Conservation (phyloP, 2,113 vertebrate genomes). For the Jacana jacana region DNA sequence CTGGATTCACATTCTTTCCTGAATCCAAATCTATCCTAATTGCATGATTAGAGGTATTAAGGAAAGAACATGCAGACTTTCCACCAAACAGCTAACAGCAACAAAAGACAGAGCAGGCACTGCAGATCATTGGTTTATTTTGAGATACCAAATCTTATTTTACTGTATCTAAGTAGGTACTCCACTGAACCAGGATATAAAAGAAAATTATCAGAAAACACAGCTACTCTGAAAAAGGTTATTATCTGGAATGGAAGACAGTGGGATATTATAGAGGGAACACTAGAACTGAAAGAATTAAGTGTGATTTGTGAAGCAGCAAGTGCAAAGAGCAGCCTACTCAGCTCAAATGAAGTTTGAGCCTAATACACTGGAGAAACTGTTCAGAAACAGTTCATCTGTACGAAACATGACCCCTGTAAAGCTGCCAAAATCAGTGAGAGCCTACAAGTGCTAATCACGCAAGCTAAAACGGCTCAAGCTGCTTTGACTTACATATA, state of each 20-base stretch:
- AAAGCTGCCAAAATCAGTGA: slow-evolving; percentile 36
- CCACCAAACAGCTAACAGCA: not conserved
- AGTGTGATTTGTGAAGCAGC: not conserved
- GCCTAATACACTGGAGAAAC: slow-evolving; percentile 43
- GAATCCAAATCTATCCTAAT: not conserved
- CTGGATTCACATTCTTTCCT: not conserved
- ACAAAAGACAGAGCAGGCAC: not conserved
- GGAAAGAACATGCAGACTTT: not conserved
- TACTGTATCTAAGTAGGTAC: not conserved
- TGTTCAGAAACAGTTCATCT: slow-evolving; percentile 29
- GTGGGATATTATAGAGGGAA: not conserved
- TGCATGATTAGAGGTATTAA: not conserved
- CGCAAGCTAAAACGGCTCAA: not conserved
- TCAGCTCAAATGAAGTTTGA: not conserved
- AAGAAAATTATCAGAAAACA: not conserved
- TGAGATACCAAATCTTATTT: not conserved
- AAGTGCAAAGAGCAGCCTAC: not conserved
- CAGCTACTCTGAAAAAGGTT: not conserved
- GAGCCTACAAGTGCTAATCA: slow-evolving; percentile 4
- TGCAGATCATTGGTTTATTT: not conserved
- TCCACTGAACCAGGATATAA: not conserved
- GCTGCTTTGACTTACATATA: not conserved
- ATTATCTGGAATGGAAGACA: not conserved
- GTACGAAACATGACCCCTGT: slow-evolving; percentile 16
- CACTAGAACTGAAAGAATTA: not conserved